Conservation (phyloP, 2,888 invertebrate genomes). For the Hypena proboscidalis region DNA sequence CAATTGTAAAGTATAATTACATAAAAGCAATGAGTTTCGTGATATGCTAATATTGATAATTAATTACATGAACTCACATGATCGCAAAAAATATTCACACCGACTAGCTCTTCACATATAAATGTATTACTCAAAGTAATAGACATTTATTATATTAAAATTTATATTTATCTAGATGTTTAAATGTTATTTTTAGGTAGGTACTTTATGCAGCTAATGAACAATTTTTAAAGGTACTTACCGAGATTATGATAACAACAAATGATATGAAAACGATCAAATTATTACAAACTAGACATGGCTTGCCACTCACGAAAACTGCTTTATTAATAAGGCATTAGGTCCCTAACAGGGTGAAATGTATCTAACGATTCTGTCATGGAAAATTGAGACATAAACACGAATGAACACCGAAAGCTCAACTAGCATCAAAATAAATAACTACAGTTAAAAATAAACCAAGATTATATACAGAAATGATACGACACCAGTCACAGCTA, state of each 20-base stretch:
- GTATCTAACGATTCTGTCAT: conserved; percentile 68
- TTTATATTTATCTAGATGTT: too few relatives aligned
- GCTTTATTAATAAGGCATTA: conserved; percentile 34
- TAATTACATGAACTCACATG: conserved; percentile 24
- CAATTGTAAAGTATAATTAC: conserved; percentile 34
- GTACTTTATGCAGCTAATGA: conserved; percentile 29
- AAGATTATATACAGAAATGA: conserved; percentile 70
- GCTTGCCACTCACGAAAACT: conserved; percentile 19
- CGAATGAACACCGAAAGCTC: conserved; percentile 69
- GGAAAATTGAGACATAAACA: conserved; percentile 63
- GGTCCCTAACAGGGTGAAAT: conserved; percentile 40
- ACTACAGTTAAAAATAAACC: conserved; percentile 68
- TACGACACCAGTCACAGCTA: conserved; percentile 61
- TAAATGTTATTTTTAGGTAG: too few relatives aligned
- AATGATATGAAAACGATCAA: conserved; percentile 52
- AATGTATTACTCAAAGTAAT: conserved; percentile 38
- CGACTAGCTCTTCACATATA: conserved; percentile 58
- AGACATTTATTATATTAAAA: conserved; percentile 14
- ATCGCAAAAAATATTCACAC: conserved; percentile 39
- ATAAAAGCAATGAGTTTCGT: conserved; percentile 34
- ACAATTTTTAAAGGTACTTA: conserved; percentile 14
- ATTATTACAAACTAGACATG: conserved; percentile 32
- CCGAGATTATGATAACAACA: conserved; percentile 39
- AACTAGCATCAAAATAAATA: conserved; percentile 77
- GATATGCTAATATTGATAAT: conserved; percentile 33